These are phyloP conservation scores for Polyploca ridens DNA, from an alignment of 2,888 invertebrate species.

Conservation along the genomic window DNA sequence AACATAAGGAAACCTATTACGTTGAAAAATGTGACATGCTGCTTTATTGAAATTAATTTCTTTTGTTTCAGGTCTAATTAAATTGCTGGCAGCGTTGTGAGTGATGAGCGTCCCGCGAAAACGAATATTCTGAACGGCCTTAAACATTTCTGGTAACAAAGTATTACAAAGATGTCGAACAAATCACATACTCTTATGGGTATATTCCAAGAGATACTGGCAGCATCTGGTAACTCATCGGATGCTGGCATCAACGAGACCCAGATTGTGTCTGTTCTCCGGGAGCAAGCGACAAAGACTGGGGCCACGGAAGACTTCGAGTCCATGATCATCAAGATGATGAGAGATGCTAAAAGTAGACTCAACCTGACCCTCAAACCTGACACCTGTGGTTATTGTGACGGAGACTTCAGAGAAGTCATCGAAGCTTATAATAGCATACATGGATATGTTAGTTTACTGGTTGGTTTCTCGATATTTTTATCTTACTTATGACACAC, in stretches of 20 bases:
- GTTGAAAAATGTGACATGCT: constrained; percentile 28
- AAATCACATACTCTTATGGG: constrained; percentile 69
- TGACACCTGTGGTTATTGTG: constrained; percentile 83
- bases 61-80: neutral
- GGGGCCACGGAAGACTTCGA: constrained; percentile 61
- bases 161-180: constrained; percentile 63
- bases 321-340: constrained; percentile 63
- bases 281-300: constrained; percentile 62
- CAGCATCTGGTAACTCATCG: constrained; percentile 72
- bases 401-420: constrained; percentile 84
- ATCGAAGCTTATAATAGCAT: constrained; percentile 87
- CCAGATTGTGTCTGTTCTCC: constrained; percentile 65
- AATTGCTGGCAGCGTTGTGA: neutral
- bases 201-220: constrained; percentile 76
- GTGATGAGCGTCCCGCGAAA: neutral
- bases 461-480: constrained; percentile 81
- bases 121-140: neutral
- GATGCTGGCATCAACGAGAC: constrained; percentile 67
- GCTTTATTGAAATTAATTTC: constrained; percentile 26
- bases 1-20: constrained; percentile 14
- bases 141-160: constrained; percentile 6
- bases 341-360: constrained; percentile 65
- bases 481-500: neutral
- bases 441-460: constrained; percentile 93
- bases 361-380: constrained; percentile 61